These are phyloP conservation scores for Grantiella picta DNA, from an alignment of 2,113 vertebrate genomes.

Conservation along the genomic window DNA sequence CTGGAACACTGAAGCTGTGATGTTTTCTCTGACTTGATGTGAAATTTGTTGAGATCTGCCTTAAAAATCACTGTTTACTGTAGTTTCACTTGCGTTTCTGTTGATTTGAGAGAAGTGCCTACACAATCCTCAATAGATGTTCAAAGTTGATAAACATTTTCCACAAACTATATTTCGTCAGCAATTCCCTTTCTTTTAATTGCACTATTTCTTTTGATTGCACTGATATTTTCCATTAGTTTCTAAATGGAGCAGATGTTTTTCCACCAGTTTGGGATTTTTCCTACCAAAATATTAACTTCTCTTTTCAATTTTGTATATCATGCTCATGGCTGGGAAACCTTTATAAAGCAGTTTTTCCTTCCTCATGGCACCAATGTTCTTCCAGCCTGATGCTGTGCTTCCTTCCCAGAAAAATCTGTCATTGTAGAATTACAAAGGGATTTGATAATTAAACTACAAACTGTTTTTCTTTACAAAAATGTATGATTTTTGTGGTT, in stretches of 20 bases:
- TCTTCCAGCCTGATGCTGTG: neutral
- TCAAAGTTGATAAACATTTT: neutral
- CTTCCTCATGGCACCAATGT: neutral
- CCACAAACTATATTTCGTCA: neutral
- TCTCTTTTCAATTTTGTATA: constrained; percentile 40
- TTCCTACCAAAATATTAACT: constrained; percentile 54
- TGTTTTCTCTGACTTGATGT: neutral
- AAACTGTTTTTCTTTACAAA: neutral
- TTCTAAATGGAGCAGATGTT: constrained; percentile 56
- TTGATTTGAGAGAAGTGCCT: neutral
- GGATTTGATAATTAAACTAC: constrained; percentile 22
- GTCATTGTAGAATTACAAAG: neutral
- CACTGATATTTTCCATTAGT: neutral
- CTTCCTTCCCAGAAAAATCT: constrained; percentile 27
- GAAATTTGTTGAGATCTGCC: neutral
- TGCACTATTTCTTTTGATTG: constrained; percentile 22
- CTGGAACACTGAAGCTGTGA: neutral
- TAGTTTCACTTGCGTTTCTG: neutral
- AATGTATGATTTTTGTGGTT: neutral
- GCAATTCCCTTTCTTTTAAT: constrained; percentile 36
- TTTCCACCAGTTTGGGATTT: constrained; percentile 14
- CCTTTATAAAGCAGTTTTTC: constrained; percentile 36
- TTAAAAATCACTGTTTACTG: neutral
- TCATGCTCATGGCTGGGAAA: constrained; percentile 45
- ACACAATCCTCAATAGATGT: constrained; percentile 18